phyloP scores from a whole-genome alignment of 2,888 invertebrate species.

The Julus scanicus region DNA sequence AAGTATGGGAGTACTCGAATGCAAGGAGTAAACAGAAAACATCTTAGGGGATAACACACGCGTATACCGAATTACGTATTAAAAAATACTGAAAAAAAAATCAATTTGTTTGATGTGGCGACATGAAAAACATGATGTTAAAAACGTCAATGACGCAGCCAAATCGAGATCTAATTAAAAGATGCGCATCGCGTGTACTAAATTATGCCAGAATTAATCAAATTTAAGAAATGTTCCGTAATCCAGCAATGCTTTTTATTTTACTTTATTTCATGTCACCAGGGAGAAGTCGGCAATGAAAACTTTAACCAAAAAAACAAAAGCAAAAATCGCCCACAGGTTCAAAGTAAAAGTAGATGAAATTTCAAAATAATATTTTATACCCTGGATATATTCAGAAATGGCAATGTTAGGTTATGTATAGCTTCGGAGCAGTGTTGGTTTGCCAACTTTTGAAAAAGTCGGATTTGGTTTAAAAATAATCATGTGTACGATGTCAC shows the following conservation, averaged over 20 bases:
- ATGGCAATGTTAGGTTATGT: too few relatives aligned
- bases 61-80: not conserved
- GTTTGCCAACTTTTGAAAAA: not conserved
- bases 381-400: too few relatives aligned
- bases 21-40: constrained; percentile 4
- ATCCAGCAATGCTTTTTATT: not conserved
- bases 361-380: too few relatives aligned
- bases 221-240: not conserved
- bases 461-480: not conserved
- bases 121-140: constrained; percentile 5
- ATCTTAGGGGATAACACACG: not conserved
- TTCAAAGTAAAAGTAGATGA: too few relatives aligned
- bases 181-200: not conserved
- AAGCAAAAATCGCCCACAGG: too few relatives aligned
- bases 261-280: not conserved
- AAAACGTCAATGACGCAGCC: not conserved
- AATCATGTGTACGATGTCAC: too few relatives aligned
- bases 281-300: not conserved
- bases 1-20: not conserved
- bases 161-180: constrained; percentile 18
- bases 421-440: not conserved
- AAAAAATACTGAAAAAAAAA: not conserved
- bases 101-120: constrained; percentile 24
- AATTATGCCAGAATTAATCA: not conserved
- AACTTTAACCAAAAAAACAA: too few relatives aligned